Conservation (phyloP, 2,797 vertebrate genomes). For the Cuculus canorus region DNA sequence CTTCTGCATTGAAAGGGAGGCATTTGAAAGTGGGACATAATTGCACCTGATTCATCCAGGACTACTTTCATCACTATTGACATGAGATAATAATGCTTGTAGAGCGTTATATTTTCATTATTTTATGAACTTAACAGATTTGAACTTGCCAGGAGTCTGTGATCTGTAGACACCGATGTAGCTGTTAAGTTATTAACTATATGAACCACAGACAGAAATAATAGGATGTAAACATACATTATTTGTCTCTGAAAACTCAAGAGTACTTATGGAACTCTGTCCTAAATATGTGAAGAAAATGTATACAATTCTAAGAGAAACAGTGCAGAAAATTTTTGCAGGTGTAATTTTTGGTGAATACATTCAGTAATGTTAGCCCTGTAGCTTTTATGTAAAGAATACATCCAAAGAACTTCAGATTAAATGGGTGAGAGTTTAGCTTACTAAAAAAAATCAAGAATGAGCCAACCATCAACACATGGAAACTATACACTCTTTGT, state of each 20-base stretch:
- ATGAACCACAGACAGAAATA: background rate
- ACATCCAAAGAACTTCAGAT: background rate
- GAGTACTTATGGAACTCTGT: background rate
- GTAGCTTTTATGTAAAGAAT: background rate
- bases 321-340: background rate
- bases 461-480: background rate
- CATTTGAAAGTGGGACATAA: conserved; percentile 1
- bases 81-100: background rate
- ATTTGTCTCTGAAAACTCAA: background rate
- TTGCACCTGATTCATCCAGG: background rate
- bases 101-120: background rate
- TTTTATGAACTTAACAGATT: background rate
- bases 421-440: background rate
- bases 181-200: background rate
- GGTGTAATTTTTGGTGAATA: background rate
- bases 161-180: background rate
- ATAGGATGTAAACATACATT: background rate
- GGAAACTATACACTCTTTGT: background rate
- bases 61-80: background rate
- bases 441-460: background rate
- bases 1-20: background rate
- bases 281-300: background rate
- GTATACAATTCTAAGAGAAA: background rate
- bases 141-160: background rate
- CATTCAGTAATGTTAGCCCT: background rate